Evolutionary conservation across 2,797 vertebrate species (phyloP), one percentile per base, ranked within the genome.

Genomic region (Furcifer pardalis): DNA sequence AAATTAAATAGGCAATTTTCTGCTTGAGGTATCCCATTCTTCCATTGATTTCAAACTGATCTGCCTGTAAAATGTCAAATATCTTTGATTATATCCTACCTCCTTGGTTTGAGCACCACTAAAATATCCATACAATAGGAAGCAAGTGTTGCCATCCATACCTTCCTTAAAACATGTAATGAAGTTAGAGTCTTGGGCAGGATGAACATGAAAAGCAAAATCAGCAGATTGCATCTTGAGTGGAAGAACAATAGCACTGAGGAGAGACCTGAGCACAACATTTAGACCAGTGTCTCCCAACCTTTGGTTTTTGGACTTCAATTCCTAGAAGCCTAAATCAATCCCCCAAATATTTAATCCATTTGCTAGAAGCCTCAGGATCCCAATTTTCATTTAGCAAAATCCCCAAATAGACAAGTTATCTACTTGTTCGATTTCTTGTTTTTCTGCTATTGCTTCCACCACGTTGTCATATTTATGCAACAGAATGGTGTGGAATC

Each of bases 381-480:
- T n/a, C n/a, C n/a, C n/a, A n/a, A n/a, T n/a, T n/a, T n/a, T n/a
- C n/a, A n/a, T n/a, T n/a, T n/a, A n/a, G n/a, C n/a, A n/a, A n/a
- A n/a, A n/a, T n/a, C n/a, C n/a, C n/a, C n/a, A n/a, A n/a, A n/a
- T n/a, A n/a, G n/a, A n/a, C n/a, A n/a, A n/a, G n/a, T n/a, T n/a
- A n/a, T n/a, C n/a, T n/a, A n/a, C n/a, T n/a, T n/a, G n/a, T n/a
- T n/a, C n/a, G n/a, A n/a, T n/a, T n/a, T n/a, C n/a, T n/a, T n/a
- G n/a, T n/a, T n/a, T n/a, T n/a, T n/a, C n/a, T n/a, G n/a, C n/a
- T n/a, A n/a, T 86, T 80, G 35, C 52, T n/a, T 60, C 68, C 2
- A 2, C 46, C 75, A 4, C 52, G 84, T 37, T 68, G 35, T 49
- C 19, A 49, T 85, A 91, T 30, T 10, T 23, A 79, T 90, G 79